Evolutionary conservation across 2,797 vertebrate genomes (phyloP).

Genomic region (Periparus ater): DNA sequence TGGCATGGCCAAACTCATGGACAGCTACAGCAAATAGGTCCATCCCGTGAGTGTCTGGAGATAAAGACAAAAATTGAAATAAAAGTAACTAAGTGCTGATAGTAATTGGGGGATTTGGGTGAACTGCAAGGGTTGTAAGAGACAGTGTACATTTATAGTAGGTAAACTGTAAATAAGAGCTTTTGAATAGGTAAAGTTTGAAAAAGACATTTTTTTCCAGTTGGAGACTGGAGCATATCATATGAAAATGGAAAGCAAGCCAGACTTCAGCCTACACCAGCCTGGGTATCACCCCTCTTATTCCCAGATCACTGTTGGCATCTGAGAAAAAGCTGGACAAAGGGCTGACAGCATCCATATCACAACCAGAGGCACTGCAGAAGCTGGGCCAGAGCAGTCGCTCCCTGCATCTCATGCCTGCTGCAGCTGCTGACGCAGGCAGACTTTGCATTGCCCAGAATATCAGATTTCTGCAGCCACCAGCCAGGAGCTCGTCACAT

Average conservation of each 20-base stretch:
- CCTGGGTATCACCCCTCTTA: not conserved
- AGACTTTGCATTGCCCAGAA: not conserved
- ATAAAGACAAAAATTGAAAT: not conserved
- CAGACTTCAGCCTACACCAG: not conserved
- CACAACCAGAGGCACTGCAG: not conserved
- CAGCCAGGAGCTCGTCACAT: not conserved
- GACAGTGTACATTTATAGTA: not conserved
- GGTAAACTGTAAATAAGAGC: not conserved
- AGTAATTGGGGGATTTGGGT: not conserved
- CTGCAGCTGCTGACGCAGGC: not conserved
- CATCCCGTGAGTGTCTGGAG: slow-evolving; percentile 89
- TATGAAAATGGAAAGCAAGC: not conserved
- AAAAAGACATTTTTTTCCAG: not conserved
- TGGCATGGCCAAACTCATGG: slow-evolving; percentile 96
- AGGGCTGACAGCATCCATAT: fast-evolving
- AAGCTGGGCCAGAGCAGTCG: not conserved
- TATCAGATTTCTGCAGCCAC: not conserved
- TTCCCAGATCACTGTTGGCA: not conserved
- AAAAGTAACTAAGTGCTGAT: not conserved
- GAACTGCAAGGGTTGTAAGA: not conserved
- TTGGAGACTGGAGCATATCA: not conserved
- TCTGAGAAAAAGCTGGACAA: not conserved
- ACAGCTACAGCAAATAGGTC: slow-evolving; percentile 96
- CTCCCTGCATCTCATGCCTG: fast-evolving
- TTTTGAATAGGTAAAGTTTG: not conserved